Base-by-base conservation (phyloP, 2,888 invertebrate genomes). In the Spisula solida region DNA sequence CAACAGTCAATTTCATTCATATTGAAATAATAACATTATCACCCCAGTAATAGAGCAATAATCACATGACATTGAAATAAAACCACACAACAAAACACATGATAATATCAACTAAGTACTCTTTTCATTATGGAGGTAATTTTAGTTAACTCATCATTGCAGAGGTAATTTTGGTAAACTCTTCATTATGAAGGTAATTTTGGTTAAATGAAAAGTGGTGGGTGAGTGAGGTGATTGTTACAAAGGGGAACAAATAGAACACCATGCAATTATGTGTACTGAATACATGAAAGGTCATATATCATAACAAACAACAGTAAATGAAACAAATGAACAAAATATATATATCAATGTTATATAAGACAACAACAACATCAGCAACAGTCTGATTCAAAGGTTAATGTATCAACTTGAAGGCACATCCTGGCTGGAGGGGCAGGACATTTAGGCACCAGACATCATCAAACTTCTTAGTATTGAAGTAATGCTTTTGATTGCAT, bases 21-120 rank as follows among this genome's bases (percentile, higher is more conserved):
- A 75, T 66, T 31, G 31, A 75, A 75, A 31, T 75, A 34, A 31
- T 75, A 20, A 31, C 31, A 34, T 75, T 75, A 34, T 75, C 29
- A 75, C 75, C 29, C 6, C 75, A 34, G 41, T 75, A 31, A 31
- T 75, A 75, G 14, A 75, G 16, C 75, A 75, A 75, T 75, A 16
- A 75, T 75, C 31, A 75, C 18, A 14, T 75, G 75, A 75, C 75
- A 75, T 34, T 75, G 31, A 31, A 75, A 34, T 75, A 18, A 75
- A 75, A 31, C 75, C 34, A 75, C 60, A 66, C 60, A 66, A 25
- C 25, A 66, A 66, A 66, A n/a, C 25, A 66, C n/a, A 66, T 66
- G 60, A 66, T 66, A 66, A 66, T 25, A 66, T 66, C 60, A 66
- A 66, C 60, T 66, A 66, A 66, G 60, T 66, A 66, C 60, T 66